Evolutionary conservation across 2,113 vertebrate genomes (phyloP).

Genomic region (Isichthys henryi): DNA sequence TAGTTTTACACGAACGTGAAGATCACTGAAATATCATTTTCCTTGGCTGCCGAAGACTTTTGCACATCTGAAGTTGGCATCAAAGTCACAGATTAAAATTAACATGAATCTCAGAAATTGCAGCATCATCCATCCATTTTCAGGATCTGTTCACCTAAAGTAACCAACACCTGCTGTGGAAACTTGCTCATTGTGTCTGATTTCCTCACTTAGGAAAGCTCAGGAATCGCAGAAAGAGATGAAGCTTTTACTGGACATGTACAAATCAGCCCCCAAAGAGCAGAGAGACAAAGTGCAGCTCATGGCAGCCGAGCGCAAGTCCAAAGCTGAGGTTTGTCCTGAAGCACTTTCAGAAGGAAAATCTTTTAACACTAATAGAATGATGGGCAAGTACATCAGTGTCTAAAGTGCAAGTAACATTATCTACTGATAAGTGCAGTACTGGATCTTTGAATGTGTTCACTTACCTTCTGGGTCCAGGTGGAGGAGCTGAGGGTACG

Average conservation of each 20-base stretch:
- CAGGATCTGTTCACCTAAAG: background rate
- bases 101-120: background rate
- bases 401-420: background rate
- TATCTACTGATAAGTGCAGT: background rate
- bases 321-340: slow-evolving; percentile 77
- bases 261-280: slow-evolving; percentile 86
- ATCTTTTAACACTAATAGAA: background rate
- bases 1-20: background rate
- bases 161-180: background rate
- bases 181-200: background rate
- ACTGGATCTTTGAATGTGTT: background rate
- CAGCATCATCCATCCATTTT: background rate
- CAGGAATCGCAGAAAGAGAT: slow-evolving; percentile 93
- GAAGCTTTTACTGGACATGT: slow-evolving; percentile 88
- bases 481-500: slow-evolving; percentile 75
- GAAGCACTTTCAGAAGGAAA: background rate
- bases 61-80: background rate
- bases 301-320: slow-evolving; percentile 86
- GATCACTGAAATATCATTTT: background rate
- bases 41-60: background rate
- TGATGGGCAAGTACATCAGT: background rate
- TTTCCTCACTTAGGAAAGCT: slow-evolving; percentile 65
- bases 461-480: slow-evolving; percentile 38
- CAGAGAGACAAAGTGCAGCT: slow-evolving; percentile 90
- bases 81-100: background rate